phyloP scores from a whole-genome alignment of 1,140 invertebrate genomes.

The Caenorhabditis elegans region WBcel235 BX284604.4:12101501-12102000 shows the following conservation, averaged over 20 bases:
- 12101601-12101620: too few relatives aligned
- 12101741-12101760: constrained; percentile 61
- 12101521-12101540: too few relatives aligned
- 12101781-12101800: constrained; percentile 88
- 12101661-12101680: too few relatives aligned
- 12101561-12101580: too few relatives aligned
- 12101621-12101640: too few relatives aligned
- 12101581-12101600: too few relatives aligned
- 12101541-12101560: too few relatives aligned
- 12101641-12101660: too few relatives aligned
- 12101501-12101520: too few relatives aligned
- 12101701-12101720: constrained; percentile 52
- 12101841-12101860: constrained; percentile 84
- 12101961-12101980: constrained; percentile 80
- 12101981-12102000: constrained; percentile 96
- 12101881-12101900: constrained; percentile 71
- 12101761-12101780: constrained; percentile 72
- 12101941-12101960: constrained; percentile 86
- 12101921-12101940: constrained; percentile 84
- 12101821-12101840: constrained; percentile 97
- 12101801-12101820: constrained; percentile 94
- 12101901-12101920: constrained; percentile 90
- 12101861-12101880: constrained; percentile 57
- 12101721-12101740: constrained; percentile 31
- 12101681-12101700: constrained; percentile 66